Evolutionary conservation across 2,888 invertebrate genomes (phyloP).

Genomic region (Ypsolopha sequella): DNA sequence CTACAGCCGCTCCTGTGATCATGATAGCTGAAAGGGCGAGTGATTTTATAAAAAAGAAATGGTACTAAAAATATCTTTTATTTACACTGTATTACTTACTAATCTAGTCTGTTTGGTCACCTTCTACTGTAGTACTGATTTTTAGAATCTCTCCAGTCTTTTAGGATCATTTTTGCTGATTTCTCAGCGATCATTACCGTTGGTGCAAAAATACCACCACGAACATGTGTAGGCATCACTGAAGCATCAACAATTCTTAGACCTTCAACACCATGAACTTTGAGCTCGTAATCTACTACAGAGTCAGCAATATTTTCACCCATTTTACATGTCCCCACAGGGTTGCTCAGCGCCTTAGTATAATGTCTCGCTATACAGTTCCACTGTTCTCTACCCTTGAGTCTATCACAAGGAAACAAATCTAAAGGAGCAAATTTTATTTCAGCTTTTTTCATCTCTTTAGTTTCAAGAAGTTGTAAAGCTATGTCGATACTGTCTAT

Average conservation of each 20-base stretch:
- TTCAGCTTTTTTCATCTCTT: conserved; percentile 54
- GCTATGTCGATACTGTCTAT: conserved; percentile 61
- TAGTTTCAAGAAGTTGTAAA: conserved; percentile 53
- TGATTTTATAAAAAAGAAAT: conserved; percentile 57
- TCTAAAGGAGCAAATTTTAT: conserved; percentile 56
- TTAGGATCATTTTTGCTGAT: conserved; percentile 48
- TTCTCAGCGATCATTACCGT: conserved; percentile 65
- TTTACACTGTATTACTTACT: conserved; percentile 10
- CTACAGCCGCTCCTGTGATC: conserved; percentile 55
- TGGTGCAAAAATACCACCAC: conserved; percentile 49
- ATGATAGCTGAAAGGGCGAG: conserved; percentile 66
- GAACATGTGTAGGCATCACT: conserved; percentile 57
- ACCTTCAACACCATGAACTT: conserved; percentile 56
- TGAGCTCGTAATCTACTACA: conserved; percentile 50
- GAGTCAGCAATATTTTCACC: conserved; percentile 48
- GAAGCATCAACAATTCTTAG: conserved; percentile 58
- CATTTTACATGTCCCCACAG: conserved; percentile 61
- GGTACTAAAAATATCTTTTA: conserved; percentile 46
- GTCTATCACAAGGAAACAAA: conserved; percentile 54
- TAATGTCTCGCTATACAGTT: conserved; percentile 62
- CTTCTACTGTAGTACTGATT: conserved; percentile 36
- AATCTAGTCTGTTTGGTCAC: conserved; percentile 14
- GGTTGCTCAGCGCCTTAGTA: conserved; percentile 56
- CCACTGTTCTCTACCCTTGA: conserved; percentile 59
- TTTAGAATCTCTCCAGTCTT: conserved; percentile 58